Evolutionary conservation across 2,113 vertebrate species (phyloP), one percentile per base, ranked within the genome.

Genomic region (Odobenus rosmarus): DNA sequence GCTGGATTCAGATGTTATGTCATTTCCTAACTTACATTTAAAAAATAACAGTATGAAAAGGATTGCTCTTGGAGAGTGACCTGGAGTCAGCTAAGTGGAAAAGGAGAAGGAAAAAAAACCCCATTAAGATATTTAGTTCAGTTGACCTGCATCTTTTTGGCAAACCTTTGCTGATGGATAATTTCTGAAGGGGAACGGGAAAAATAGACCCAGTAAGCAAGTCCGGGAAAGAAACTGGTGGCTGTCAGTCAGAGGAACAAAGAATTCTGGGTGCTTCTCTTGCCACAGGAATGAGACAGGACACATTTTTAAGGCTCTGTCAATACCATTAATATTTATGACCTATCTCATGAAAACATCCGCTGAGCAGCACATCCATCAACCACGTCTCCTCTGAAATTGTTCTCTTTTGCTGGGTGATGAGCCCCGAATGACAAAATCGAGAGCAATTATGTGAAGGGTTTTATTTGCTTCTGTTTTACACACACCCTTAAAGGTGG

Each of bases 261-360:
- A 81, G 57, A 51, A 93, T 94, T 97, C 97, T 77, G 49, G 96
- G 79, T 94, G 94, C 97, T 98, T 98, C 96, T 53, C 53, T 95
- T 94, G 95, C 97, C 94, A 96, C 96, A 96, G 95, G 95, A 90
- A 18, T 55, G 97, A 97, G 97, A 98, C 98, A 96, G 95, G 98
- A 97, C 95, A 98, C 36, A 92, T 98, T 96, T 97, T 90, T 94
- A 97, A 98, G 92, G 88, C 98, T 98, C 92, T 71, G 24, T 98
- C 98, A 95, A 95, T 97, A 90, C 46, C 84, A 96, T 98, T 98
- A 99, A 98, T 99, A 98, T 99, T 98, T 98, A 98, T 98, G 96
- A 96, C 96, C 77, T 51, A 39, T 84, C 98, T 96, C 98, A 90
- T 96, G 92, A 96, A 98, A 96, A 97, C 72, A 79, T 90, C 98